Conservation (phyloP, 2,797 vertebrate genomes). For the Periparus ater region DNA sequence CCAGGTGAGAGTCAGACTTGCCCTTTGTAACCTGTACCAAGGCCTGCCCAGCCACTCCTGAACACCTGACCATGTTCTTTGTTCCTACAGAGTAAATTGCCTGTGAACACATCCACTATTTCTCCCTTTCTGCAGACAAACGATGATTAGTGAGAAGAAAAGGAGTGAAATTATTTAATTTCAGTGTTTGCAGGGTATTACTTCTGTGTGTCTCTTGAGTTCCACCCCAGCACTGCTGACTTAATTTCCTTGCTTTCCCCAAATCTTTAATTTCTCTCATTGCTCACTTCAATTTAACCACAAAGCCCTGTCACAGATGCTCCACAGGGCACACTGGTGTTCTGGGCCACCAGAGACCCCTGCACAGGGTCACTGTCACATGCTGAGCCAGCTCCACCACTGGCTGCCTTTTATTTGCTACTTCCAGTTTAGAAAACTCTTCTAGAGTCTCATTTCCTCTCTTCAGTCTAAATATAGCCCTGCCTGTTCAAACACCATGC, state of each 20-base stretch:
- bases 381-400: neutral
- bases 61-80: neutral
- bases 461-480: neutral
- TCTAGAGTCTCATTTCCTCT: neutral
- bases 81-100: neutral
- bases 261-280: neutral
- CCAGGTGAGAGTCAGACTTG: neutral
- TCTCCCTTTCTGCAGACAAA: neutral
- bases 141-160: neutral
- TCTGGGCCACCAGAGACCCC: neutral
- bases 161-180: neutral
- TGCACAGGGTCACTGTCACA: neutral
- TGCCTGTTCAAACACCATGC: neutral
- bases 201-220: neutral
- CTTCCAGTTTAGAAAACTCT: neutral
- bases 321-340: neutral
- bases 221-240: neutral
- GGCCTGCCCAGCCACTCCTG: neutral
- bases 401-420: neutral
- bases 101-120: fast-evolving
- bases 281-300: neutral
- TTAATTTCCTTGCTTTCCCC: neutral
- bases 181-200: neutral
- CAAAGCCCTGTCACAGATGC: neutral
- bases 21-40: neutral